Evolutionary conservation across 2,888 invertebrate genomes (phyloP).

Genomic region (Phlogophora meticulosa): DNA sequence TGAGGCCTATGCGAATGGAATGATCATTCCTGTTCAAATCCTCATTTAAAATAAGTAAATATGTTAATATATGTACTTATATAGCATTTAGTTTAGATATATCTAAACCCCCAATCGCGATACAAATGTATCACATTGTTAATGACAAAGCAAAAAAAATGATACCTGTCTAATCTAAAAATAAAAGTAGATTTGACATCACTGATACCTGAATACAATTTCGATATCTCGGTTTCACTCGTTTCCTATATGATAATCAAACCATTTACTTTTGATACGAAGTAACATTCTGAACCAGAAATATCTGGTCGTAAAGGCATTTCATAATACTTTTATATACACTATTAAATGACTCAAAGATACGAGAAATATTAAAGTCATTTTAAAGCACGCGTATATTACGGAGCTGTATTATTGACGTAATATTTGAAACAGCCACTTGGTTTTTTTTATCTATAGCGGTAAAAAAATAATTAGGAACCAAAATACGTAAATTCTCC

Average conservation of each 20-base stretch:
- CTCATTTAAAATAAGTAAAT: too few species aligned
- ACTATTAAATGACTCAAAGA: slow-evolving; percentile 46
- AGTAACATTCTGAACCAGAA: slow-evolving; percentile 51
- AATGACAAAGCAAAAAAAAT: slow-evolving; percentile 18
- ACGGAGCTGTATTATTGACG: neutral
- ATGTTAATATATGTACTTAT: too few species aligned
- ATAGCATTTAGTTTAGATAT: slow-evolving; percentile 5
- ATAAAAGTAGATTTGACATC: slow-evolving; percentile 40
- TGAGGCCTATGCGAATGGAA: too few species aligned
- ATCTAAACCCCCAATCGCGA: slow-evolving; percentile 26
- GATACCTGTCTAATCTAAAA: slow-evolving; percentile 25
- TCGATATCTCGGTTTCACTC: slow-evolving; percentile 55
- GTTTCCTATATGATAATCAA: slow-evolving; percentile 59
- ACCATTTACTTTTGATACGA: slow-evolving; percentile 37
- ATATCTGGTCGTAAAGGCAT: slow-evolving; percentile 45
- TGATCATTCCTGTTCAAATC: too few species aligned
- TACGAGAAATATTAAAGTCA: slow-evolving; percentile 38
- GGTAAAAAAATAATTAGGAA: neutral
- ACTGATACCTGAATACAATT: slow-evolving; percentile 33
- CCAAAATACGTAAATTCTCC: neutral
- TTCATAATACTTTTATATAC: slow-evolving; percentile 44
- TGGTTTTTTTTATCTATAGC: too few species aligned
- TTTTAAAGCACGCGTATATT: slow-evolving; percentile 14
- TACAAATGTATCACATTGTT: slow-evolving; percentile 26
- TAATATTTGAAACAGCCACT: neutral